Percentiles rank a stretch among this genome's conserved stretches.
phyloP scores from a whole-genome alignment of 2,797 vertebrate genomes.

The Manis crassicaudata region DNA sequence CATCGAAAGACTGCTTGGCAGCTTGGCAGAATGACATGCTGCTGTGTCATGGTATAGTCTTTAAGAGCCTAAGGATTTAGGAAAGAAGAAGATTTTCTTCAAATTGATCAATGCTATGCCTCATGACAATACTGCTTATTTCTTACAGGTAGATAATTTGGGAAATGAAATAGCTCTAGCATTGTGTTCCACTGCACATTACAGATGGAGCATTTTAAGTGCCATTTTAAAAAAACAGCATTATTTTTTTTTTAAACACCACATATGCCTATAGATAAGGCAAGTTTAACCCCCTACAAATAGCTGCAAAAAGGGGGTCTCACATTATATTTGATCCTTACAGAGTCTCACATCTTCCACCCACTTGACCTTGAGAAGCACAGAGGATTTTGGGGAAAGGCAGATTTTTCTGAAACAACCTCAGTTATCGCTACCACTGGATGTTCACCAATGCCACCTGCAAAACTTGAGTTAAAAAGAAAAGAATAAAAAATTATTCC shows the following conservation, averaged over 20 bases:
- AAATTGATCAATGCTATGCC: not conserved
- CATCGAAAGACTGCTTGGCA: constrained; percentile 57
- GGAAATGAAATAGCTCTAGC: not conserved
- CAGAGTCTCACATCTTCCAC: not conserved
- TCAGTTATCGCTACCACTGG: not conserved
- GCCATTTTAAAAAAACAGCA: not conserved
- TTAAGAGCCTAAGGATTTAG: constrained; percentile 10
- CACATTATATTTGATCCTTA: not conserved
- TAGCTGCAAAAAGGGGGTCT: not conserved
- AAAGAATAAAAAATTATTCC: not conserved
- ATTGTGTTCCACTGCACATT: not conserved
- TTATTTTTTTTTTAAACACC: not conserved
- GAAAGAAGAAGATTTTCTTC: constrained; percentile 40
- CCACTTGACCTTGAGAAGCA: not conserved
- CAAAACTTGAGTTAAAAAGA: not conserved
- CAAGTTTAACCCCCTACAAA: not conserved
- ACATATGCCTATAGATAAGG: not conserved
- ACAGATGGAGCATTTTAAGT: not conserved
- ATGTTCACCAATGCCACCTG: not conserved
- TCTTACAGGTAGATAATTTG: not conserved
- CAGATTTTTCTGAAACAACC: not conserved
- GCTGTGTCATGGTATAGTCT: not conserved
- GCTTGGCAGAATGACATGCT: constrained; percentile 58
- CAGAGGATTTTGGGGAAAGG: not conserved
- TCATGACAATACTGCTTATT: not conserved